These are phyloP conservation scores for Lerema accius DNA, from an alignment of 1,140 invertebrate genomes.

Conservation along the genomic window DNA sequence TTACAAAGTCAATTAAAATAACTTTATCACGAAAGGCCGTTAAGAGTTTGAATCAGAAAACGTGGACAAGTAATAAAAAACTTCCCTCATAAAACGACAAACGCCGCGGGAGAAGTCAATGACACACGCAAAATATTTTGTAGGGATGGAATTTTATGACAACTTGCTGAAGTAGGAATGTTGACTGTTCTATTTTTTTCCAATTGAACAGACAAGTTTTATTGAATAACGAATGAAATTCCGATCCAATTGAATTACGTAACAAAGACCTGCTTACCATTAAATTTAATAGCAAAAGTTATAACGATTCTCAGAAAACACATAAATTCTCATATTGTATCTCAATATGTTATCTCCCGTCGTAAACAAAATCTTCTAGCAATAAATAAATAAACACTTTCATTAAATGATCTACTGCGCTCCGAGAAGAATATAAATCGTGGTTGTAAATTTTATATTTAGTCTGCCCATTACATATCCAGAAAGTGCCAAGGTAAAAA, in stretches of 20 bases:
- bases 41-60: constrained; percentile 9
- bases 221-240: neutral
- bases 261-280: neutral
- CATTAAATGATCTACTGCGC: constrained; percentile 7
- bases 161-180: neutral
- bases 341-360: neutral
- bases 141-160: neutral
- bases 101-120: constrained; percentile 5
- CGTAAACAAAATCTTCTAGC: neutral
- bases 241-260: neutral
- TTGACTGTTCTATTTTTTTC: neutral
- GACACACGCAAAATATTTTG: constrained; percentile 2
- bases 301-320: neutral
- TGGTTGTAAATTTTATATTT: constrained; percentile 19
- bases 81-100: constrained; percentile 9
- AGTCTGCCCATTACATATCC: constrained; percentile 5
- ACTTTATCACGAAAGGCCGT: neutral
- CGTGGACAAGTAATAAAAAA: constrained; percentile 17
- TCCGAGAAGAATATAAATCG: constrained; percentile 6
- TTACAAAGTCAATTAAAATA: neutral
- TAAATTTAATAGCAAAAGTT: neutral
- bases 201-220: neutral
- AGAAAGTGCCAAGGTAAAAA: constrained; percentile 12
- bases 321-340: constrained; percentile 2
- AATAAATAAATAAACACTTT: constrained; percentile 13